A percentile compares a stretch with the other conserved stretches of the same genome.
Evolutionary conservation across 2,113 vertebrate species (phyloP).

Genomic region (Rhynchomys soricoides): DNA sequence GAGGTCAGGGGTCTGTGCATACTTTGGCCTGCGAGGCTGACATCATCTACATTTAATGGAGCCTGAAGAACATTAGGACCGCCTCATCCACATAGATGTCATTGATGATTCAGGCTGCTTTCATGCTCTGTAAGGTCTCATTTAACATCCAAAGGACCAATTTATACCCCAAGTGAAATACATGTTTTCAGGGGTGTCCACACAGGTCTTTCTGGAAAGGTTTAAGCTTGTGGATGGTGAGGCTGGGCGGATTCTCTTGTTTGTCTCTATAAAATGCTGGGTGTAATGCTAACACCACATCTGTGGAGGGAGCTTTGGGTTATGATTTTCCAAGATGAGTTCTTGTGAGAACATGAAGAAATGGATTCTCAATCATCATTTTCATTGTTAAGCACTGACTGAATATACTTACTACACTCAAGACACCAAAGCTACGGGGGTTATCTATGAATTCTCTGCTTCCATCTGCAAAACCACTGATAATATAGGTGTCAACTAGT

Average conservation of each 20-base stretch:
- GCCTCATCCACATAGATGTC: background rate
- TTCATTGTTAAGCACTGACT: background rate
- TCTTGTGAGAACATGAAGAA: background rate
- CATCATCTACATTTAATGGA: rapidly evolving
- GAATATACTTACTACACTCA: background rate
- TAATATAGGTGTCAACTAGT: background rate
- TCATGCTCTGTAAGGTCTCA: background rate
- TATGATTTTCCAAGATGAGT: background rate
- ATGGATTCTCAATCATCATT: background rate
- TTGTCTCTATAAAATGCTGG: background rate
- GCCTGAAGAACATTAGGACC: background rate
- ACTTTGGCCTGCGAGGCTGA: background rate
- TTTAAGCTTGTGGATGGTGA: background rate
- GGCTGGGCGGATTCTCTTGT: background rate
- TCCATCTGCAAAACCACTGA: background rate
- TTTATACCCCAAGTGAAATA: background rate
- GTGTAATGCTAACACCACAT: background rate
- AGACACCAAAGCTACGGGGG: background rate
- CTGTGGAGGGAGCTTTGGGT: background rate
- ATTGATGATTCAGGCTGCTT: background rate
- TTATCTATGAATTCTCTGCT: background rate
- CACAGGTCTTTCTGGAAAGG: background rate
- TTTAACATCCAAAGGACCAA: background rate
- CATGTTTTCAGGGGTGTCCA: background rate
- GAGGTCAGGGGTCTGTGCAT: rapidly evolving